These are phyloP conservation scores for Sinodicranocentrus sp. DNA, from an alignment of 2,888 invertebrate species.

Conservation along the genomic window DNA sequence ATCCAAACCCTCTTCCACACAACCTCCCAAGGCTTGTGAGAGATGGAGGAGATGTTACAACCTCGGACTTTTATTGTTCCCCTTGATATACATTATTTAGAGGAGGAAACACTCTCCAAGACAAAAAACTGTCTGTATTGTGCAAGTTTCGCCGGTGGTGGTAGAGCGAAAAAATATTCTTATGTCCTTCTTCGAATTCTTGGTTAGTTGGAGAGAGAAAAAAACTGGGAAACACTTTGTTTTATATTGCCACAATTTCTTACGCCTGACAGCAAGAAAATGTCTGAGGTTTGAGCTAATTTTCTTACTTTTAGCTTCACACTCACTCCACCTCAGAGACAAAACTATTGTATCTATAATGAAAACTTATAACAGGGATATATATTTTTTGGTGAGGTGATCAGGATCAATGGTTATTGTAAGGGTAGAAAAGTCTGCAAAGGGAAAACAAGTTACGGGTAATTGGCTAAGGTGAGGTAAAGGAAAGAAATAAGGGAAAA, in stretches of 20 bases:
- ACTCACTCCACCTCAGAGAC: neutral
- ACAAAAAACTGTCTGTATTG: neutral
- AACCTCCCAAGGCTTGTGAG: neutral
- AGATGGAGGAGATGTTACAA: neutral
- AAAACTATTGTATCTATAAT: too few relatives aligned
- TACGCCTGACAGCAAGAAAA: conserved; percentile 24
- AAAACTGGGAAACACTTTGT: too few relatives aligned
- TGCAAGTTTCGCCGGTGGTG: too few relatives aligned
- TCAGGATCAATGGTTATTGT: conserved; percentile 1
- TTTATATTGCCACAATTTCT: conserved; percentile 32
- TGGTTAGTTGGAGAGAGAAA: too few relatives aligned
- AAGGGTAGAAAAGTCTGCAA: neutral
- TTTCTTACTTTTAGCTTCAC: conserved; percentile 14
- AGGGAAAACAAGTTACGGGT: neutral
- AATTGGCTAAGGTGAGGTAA: neutral
- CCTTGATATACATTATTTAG: conserved; percentile 3
- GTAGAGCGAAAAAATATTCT: too few relatives aligned
- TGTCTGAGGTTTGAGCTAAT: conserved; percentile 40
- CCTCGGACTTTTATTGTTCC: conserved; percentile 6
- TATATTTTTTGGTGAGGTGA: neutral
- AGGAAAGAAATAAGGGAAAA: conserved; percentile 10
- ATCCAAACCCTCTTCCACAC: too few relatives aligned
- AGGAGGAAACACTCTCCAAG: neutral
- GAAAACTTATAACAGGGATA: too few relatives aligned
- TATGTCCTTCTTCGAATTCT: too few relatives aligned